A percentile compares a stretch with the other conserved stretches of the same genome.
These are phyloP conservation scores for Bombus turneri DNA, from an alignment of 1,140 invertebrate species.

Conservation along the genomic window DNA sequence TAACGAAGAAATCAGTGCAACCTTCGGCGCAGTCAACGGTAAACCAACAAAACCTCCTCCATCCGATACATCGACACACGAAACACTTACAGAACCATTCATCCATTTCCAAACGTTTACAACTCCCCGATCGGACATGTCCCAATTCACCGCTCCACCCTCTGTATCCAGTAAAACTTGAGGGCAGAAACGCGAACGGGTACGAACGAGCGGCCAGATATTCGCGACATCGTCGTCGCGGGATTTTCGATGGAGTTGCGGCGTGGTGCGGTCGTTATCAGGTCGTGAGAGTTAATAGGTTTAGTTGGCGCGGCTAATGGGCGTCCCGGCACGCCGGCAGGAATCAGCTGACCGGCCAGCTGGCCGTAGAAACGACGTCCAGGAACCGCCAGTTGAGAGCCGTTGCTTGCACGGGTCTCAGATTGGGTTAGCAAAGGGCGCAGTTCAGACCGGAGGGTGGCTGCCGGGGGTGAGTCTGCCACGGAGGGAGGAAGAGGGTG, in stretches of 20 bases:
- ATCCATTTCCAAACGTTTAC: background rate
- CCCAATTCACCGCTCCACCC: too few relatives aligned
- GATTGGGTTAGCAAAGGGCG: slow-evolving; percentile 80
- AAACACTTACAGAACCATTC: background rate
- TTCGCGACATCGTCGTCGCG: slow-evolving; percentile 46
- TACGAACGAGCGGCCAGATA: slow-evolving; percentile 4
- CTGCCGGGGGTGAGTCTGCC: slow-evolving; percentile 44
- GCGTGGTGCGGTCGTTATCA: slow-evolving; percentile 69
- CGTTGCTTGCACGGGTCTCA: slow-evolving; percentile 74
- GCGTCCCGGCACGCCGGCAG: slow-evolving; percentile 63
- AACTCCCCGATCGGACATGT: background rate
- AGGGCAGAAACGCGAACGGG: background rate
- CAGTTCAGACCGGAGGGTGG: slow-evolving; percentile 73
- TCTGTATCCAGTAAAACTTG: background rate
- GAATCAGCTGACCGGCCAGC: slow-evolving; percentile 81
- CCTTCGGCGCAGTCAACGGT: too few relatives aligned
- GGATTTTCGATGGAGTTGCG: slow-evolving; percentile 60
- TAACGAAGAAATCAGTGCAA: too few relatives aligned
- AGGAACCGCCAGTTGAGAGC: slow-evolving; percentile 72
- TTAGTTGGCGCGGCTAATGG: slow-evolving; percentile 78
- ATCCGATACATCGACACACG: too few relatives aligned
- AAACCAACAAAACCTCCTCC: too few relatives aligned
- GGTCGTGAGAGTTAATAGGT: slow-evolving; percentile 77
- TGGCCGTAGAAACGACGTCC: slow-evolving; percentile 55
- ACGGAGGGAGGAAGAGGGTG: slow-evolving; percentile 70